Evolutionary conservation across 2,113 vertebrate species (phyloP).

Genomic region (Otocyon megalotis): DNA sequence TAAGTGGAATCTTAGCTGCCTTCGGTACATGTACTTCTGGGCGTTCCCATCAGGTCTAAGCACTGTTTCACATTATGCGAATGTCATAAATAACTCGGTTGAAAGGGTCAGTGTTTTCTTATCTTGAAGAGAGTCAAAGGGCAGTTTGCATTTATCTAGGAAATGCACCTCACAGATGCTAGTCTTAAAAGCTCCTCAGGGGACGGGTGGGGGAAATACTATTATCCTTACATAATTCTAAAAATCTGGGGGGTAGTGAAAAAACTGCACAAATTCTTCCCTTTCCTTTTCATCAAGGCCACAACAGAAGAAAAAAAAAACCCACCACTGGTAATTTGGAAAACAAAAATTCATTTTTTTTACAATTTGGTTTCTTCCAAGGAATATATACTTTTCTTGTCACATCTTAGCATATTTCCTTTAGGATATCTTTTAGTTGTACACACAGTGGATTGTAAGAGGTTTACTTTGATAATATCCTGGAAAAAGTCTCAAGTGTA

Average conservation of each 20-base stretch:
- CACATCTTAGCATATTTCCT: constrained; percentile 49
- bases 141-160: constrained; percentile 83
- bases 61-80: constrained; percentile 80
- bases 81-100: constrained; percentile 81
- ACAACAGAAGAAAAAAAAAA: not conserved
- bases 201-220: constrained; percentile 83
- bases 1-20: constrained; percentile 49
- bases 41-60: constrained; percentile 49
- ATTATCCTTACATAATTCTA: constrained; percentile 81
- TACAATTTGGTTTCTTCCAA: constrained; percentile 48
- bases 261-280: constrained; percentile 72
- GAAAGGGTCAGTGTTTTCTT: constrained; percentile 84
- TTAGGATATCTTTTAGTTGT: not conserved
- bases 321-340: not conserved
- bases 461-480: not conserved
- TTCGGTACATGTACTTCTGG: not conserved
- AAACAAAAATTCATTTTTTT: not conserved
- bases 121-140: constrained; percentile 83
- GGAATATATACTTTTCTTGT: not conserved
- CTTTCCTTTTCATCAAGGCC: constrained; percentile 80
- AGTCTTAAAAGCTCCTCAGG: constrained; percentile 80
- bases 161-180: constrained; percentile 85
- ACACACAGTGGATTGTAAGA: not conserved
- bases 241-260: constrained; percentile 54
- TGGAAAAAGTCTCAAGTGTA: not conserved